These are phyloP conservation scores for Drosophila niveifrons DNA, from an alignment of 2,888 invertebrate species.

Conservation along the genomic window DNA sequence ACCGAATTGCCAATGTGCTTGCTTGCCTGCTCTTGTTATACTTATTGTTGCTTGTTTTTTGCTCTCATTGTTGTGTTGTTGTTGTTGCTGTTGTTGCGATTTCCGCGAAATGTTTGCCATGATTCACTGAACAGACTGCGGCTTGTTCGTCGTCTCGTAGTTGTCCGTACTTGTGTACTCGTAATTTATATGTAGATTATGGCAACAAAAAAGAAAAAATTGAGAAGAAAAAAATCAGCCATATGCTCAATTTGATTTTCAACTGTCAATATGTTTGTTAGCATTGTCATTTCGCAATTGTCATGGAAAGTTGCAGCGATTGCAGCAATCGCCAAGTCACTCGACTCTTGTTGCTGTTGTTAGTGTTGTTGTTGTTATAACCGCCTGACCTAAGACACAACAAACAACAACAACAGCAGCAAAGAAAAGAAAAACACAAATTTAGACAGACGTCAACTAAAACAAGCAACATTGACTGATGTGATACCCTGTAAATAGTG, in stretches of 20 bases:
- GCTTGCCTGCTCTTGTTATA: conserved; percentile 36
- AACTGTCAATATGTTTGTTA: conserved; percentile 71
- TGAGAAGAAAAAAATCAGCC: conserved; percentile 13
- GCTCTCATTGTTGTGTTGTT: conserved; percentile 34
- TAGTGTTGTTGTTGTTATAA: not conserved
- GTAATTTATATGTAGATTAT: conserved; percentile 77
- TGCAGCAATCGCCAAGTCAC: conserved; percentile 20
- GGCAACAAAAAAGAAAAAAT: conserved; percentile 4
- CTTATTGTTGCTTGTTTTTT: conserved; percentile 7
- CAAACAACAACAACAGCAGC: conserved; percentile 9
- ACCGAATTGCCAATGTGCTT: conserved; percentile 53
- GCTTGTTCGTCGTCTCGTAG: conserved; percentile 32
- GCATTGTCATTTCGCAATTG: conserved; percentile 48
- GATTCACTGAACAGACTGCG: conserved; percentile 70
- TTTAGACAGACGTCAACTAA: conserved; percentile 22
- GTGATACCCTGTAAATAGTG: conserved; percentile 1
- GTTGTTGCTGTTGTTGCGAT: conserved; percentile 41
- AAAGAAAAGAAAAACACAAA: conserved; percentile 15
- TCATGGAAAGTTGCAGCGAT: conserved; percentile 67
- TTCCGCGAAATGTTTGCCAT: conserved; percentile 75
- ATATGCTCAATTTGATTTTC: conserved; percentile 73
- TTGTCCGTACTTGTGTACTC: conserved; percentile 33
- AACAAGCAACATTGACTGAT: conserved; percentile 8
- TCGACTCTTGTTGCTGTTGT: not conserved
- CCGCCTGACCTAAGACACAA: conserved; percentile 37